Conservation (phyloP, 2,888 invertebrate genomes). For the Bimastos eiseni region DNA sequence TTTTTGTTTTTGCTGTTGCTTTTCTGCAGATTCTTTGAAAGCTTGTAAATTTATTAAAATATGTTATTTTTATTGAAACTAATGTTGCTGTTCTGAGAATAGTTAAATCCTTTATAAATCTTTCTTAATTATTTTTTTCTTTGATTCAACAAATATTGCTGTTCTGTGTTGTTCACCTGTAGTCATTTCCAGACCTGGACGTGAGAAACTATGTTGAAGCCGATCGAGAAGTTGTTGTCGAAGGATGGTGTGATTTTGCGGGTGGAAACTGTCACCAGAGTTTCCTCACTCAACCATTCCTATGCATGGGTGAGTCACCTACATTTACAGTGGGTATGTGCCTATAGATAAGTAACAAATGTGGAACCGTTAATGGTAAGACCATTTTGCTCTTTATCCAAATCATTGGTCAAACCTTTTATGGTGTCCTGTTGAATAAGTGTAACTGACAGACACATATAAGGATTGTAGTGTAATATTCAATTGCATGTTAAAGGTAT, state of each 20-base stretch:
- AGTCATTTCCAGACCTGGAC: background rate
- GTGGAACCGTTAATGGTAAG: no score
- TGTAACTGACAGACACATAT: background rate
- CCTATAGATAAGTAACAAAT: no score
- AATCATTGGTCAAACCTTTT: background rate
- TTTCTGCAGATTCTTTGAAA: background rate
- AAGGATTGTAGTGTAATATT: background rate
- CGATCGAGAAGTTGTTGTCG: background rate
- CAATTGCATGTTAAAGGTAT: no score
- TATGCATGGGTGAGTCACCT: background rate
- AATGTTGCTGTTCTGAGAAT: background rate
- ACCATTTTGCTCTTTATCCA: no score
- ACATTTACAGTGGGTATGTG: background rate
- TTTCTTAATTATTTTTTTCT: background rate
- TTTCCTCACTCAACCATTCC: background rate
- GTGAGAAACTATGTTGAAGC: background rate
- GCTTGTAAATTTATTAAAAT: no score
- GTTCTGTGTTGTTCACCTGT: background rate
- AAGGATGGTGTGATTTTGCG: background rate
- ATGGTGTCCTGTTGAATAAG: background rate
- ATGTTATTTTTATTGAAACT: background rate
- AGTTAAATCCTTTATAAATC: no score
- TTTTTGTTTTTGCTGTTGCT: background rate
- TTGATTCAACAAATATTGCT: background rate
- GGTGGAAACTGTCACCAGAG: background rate